Percentiles rank a stretch among this genome's conserved stretches.
These are phyloP conservation scores for Micronisus gabar DNA, from an alignment of 2,113 vertebrate species.

Conservation along the genomic window DNA sequence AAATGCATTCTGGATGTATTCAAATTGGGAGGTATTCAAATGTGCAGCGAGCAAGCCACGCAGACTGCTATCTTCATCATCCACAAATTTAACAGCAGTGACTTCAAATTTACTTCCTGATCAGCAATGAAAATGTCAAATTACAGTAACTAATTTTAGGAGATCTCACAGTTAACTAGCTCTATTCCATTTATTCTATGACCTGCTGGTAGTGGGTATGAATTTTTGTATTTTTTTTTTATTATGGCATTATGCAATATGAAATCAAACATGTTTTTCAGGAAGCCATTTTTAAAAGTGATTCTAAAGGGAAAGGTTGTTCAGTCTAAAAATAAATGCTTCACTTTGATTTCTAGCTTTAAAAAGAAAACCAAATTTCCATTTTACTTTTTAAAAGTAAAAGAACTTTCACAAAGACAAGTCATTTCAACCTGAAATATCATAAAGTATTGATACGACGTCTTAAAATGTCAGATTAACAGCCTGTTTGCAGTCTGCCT, in stretches of 20 bases:
- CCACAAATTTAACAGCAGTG: conserved; percentile 40
- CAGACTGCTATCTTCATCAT: conserved; percentile 35
- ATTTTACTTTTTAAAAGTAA: conserved; percentile 18
- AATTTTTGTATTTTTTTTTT: background rate
- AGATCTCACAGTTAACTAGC: conserved; percentile 6
- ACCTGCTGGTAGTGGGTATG: background rate
- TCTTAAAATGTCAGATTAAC: conserved; percentile 12
- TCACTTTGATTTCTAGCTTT: conserved; percentile 39
- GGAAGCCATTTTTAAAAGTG: conserved; percentile 24
- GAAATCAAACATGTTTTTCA: background rate
- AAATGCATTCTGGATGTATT: background rate
- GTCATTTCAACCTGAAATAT: conserved; percentile 7
- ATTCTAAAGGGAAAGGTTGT: conserved; percentile 24
- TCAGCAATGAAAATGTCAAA: conserved; percentile 56
- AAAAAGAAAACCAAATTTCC: conserved; percentile 25
- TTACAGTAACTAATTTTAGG: conserved; percentile 53
- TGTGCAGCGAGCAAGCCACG: background rate
- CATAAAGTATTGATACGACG: background rate
- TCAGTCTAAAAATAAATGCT: conserved; percentile 28
- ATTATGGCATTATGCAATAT: background rate
- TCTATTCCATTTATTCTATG: background rate
- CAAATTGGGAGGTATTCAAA: background rate
- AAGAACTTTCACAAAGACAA: conserved; percentile 12
- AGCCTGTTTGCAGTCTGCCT: background rate
- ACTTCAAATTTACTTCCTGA: conserved; percentile 56